Evolutionary conservation across 2,113 vertebrate species (phyloP).

Genomic region (Glaucidium brasilianum): DNA sequence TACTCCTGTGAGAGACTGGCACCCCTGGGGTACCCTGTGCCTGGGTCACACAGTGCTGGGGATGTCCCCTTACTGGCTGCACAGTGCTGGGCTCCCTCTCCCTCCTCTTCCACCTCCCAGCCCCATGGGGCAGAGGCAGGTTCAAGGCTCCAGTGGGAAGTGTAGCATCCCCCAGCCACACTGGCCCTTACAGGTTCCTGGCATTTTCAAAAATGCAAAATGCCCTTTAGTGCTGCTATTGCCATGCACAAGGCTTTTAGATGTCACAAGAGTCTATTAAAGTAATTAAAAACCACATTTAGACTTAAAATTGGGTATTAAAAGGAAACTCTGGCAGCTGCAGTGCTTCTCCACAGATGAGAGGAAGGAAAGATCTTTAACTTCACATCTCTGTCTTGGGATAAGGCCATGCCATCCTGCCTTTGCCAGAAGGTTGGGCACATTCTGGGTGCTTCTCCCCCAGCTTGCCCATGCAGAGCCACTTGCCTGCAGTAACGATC

Average conservation of each 20-base stretch:
- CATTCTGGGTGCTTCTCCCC: background rate
- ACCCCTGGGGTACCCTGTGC: accelerated
- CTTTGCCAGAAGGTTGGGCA: background rate
- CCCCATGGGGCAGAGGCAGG: background rate
- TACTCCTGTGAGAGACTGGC: accelerated
- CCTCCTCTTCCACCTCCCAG: background rate
- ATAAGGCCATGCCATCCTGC: accelerated
- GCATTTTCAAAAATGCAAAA: background rate
- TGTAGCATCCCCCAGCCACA: background rate
- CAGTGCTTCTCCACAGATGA: background rate
- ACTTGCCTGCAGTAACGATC: background rate
- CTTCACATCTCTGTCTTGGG: background rate
- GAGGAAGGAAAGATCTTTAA: background rate
- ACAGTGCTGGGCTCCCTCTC: background rate
- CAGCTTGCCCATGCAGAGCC: background rate
- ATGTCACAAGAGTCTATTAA: background rate
- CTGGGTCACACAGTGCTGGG: background rate
- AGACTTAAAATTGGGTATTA: background rate
- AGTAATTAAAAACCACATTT: background rate
- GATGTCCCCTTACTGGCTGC: background rate
- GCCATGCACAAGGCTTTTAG: background rate
- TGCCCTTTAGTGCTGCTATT: background rate
- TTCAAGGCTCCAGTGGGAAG: background rate
- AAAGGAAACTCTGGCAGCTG: background rate
- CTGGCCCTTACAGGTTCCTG: background rate